These are phyloP conservation scores for Caenorhabditis macrosperma DNA, from an alignment of 2,888 invertebrate genomes.

Conservation along the genomic window DNA sequence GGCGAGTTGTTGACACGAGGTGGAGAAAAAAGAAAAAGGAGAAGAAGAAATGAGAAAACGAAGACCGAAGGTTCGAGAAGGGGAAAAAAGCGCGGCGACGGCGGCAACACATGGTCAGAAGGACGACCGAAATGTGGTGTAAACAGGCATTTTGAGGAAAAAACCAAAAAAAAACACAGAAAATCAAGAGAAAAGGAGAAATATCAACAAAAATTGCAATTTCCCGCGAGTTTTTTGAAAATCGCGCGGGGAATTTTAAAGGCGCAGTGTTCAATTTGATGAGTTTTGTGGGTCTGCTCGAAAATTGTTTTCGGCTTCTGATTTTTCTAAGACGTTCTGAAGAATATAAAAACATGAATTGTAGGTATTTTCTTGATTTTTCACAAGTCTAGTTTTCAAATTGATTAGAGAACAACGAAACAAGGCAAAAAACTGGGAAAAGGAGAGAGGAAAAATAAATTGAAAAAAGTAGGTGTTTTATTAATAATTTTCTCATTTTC, in stretches of 20 bases:
- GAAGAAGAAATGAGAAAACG: not conserved
- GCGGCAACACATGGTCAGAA: not conserved
- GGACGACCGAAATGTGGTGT: not conserved
- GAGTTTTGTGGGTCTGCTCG: not conserved
- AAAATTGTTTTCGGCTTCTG: no score
- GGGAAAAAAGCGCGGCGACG: not conserved
- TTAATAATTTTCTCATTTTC: not conserved
- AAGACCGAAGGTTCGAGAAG: conserved; percentile 5
- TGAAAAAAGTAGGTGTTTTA: no score
- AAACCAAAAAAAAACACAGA: not conserved
- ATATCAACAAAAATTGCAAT: not conserved
- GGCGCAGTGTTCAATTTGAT: not conserved
- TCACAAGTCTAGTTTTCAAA: no score
- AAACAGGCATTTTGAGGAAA: not conserved
- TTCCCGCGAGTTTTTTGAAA: not conserved
- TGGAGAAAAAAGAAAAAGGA: not conserved
- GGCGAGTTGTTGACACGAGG: conserved; percentile 22
- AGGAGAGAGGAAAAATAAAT: no score
- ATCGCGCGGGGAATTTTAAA: not conserved
- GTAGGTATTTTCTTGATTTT: no score
- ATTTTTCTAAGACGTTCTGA: no score
- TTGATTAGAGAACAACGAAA: no score
- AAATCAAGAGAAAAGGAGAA: not conserved
- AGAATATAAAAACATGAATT: no score
- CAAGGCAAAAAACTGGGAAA: no score